Evolutionary conservation across 2,113 vertebrate species (phyloP).

Genomic region (Vidua macroura): DNA sequence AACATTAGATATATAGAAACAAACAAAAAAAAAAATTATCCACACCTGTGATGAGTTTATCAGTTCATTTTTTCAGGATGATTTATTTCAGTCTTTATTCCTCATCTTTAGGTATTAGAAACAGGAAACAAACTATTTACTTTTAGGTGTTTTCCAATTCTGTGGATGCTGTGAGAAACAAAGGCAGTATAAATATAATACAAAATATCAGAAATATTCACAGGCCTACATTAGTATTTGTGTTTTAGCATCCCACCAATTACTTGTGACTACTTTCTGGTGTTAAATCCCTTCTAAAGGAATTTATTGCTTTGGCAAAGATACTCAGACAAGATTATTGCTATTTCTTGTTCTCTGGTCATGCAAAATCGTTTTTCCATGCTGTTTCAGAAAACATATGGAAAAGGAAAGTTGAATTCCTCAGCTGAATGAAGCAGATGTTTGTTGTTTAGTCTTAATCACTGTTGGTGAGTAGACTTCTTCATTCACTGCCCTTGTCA

Average conservation of each 20-base stretch:
- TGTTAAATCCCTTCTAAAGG: not conserved
- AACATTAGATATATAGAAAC: not conserved
- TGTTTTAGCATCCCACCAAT: not conserved
- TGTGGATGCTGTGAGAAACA: not conserved
- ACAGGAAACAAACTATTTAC: not conserved
- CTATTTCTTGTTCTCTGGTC: slow-evolving; percentile 13
- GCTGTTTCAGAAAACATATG: slow-evolving; percentile 26
- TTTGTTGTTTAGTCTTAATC: slow-evolving; percentile 38
- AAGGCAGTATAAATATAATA: not conserved
- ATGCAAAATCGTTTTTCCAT: not conserved
- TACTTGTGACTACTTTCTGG: not conserved
- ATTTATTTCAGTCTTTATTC: not conserved
- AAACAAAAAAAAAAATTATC: not conserved
- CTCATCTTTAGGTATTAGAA: not conserved
- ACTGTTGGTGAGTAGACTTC: not conserved
- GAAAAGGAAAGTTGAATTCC: slow-evolving; percentile 29
- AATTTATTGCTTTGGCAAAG: slow-evolving; percentile 20
- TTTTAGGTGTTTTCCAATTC: not conserved
- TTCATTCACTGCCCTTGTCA: not conserved
- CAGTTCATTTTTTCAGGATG: not conserved
- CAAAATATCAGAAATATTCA: not conserved
- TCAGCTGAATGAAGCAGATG: slow-evolving; percentile 37
- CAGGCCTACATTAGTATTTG: not conserved
- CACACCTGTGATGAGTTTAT: not conserved
- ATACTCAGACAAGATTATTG: not conserved